phyloP scores from a whole-genome alignment of 2,113 vertebrate species.

The Brienomyrus brachyistius region DNA sequence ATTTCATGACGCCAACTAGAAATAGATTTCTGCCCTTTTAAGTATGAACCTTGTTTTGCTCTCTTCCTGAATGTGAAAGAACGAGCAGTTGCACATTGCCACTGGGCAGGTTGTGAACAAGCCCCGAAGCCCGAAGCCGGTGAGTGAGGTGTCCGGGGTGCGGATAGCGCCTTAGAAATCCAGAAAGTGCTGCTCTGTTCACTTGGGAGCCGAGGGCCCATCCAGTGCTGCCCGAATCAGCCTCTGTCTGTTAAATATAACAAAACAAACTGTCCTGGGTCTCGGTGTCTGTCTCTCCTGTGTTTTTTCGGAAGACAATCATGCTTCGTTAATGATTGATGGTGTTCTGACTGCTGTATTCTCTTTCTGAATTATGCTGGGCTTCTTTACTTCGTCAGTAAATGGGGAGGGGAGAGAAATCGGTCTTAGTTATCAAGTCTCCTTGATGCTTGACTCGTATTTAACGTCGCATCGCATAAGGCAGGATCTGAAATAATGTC shows the following conservation, averaged over 20 bases:
- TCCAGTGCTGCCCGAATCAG: conserved; percentile 63
- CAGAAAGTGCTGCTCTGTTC: conserved; percentile 50
- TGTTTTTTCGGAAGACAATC: conserved; percentile 64
- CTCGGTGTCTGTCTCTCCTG: conserved; percentile 55
- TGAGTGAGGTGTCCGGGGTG: conserved; percentile 65
- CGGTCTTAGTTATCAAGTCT: conserved; percentile 57
- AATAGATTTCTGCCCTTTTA: conserved; percentile 7
- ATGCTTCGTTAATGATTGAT: conserved; percentile 67
- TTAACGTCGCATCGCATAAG: conserved; percentile 48
- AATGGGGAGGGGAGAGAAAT: conserved; percentile 51
- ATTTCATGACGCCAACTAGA: conserved; percentile 48
- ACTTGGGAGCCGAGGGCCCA: conserved; percentile 51
- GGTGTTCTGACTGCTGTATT: conserved; percentile 53
- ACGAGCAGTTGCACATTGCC: conserved; percentile 83
- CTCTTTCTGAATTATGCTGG: conserved; percentile 60
- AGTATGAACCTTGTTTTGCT: conserved; percentile 53
- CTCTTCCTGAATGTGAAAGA: conserved; percentile 75
- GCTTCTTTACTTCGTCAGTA: conserved; percentile 47
- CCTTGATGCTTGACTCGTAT: conserved; percentile 65
- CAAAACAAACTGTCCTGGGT: conserved; percentile 60
- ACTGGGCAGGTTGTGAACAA: conserved; percentile 83
- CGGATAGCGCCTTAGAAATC: not conserved
- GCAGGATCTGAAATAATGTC: conserved; percentile 37
- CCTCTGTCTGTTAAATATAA: conserved; percentile 54
- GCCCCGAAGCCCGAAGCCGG: conserved; percentile 68